Percentiles rank a stretch among this genome's conserved stretches.
phyloP scores from a whole-genome alignment of 2,113 vertebrate genomes.

The Takifugu flavidus region DNA sequence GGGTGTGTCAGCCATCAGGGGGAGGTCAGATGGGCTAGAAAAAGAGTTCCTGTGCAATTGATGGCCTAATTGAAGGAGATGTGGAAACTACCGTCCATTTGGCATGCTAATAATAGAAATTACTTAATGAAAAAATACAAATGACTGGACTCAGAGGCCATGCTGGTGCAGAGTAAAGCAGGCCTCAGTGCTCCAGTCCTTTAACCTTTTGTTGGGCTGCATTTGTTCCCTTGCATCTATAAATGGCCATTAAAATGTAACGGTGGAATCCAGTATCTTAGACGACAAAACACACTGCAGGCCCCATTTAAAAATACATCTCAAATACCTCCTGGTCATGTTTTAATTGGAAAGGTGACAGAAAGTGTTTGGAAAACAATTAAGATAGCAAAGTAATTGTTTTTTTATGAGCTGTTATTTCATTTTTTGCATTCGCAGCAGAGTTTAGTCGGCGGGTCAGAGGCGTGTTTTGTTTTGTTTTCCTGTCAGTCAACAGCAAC shows the following conservation, averaged over 20 bases:
- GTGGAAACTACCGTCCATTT: slow-evolving; percentile 35
- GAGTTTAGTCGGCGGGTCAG: slow-evolving; percentile 12
- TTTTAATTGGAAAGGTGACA: slow-evolving; percentile 79
- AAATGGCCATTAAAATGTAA: slow-evolving; percentile 58
- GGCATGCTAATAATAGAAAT: slow-evolving; percentile 22
- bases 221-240: slow-evolving; percentile 35
- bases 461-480: neutral
- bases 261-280: slow-evolving; percentile 56
- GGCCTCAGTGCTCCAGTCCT: neutral
- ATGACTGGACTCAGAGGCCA: slow-evolving; percentile 28
- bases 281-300: slow-evolving; percentile 53
- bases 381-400: slow-evolving; percentile 71
- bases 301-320: slow-evolving; percentile 69
- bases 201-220: neutral
- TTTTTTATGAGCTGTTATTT: slow-evolving; percentile 32
- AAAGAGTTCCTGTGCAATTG: slow-evolving; percentile 24
- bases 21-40: slow-evolving; percentile 40
- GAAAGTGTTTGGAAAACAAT: slow-evolving; percentile 71
- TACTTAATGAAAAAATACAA: slow-evolving; percentile 35
- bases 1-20: slow-evolving; percentile 36
- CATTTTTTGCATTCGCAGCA: slow-evolving; percentile 42
- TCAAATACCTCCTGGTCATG: slow-evolving; percentile 58
- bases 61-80: slow-evolving; percentile 44
- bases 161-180: slow-evolving; percentile 24
- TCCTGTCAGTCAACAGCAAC: too few species aligned